Evolutionary conservation across 2,113 vertebrate genomes (phyloP).

Genomic region (Myocastor coypus): DNA sequence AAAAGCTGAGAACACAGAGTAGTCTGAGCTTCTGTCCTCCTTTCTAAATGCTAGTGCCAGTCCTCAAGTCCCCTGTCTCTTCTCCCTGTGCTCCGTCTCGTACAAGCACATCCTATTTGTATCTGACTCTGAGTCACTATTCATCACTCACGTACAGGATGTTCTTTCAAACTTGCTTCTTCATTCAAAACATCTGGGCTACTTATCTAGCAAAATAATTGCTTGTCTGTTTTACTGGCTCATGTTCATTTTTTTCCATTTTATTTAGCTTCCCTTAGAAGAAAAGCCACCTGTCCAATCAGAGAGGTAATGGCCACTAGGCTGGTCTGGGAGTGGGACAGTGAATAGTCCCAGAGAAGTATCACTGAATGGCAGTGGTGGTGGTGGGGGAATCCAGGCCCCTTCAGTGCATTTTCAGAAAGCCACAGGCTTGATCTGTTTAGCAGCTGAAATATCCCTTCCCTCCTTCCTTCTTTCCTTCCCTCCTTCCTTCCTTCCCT

Average conservation of each 20-base stretch:
- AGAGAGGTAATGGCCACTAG: background rate
- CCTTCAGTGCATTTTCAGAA: background rate
- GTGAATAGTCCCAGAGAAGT: background rate
- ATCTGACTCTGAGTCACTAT: background rate
- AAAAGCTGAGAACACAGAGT: background rate
- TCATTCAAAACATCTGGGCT: constrained; percentile 48
- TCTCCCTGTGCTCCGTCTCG: background rate
- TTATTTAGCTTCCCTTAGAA: constrained; percentile 12
- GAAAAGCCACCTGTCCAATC: background rate
- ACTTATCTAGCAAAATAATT: constrained; percentile 50
- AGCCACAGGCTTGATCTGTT: background rate
- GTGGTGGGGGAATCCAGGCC: background rate
- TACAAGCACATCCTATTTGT: constrained; percentile 47
- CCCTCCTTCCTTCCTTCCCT: background rate
- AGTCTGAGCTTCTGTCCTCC: background rate
- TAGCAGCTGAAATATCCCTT: background rate
- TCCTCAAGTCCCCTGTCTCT: background rate
- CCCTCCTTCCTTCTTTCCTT: background rate
- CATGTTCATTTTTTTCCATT: background rate
- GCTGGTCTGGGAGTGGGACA: background rate
- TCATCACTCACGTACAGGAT: background rate
- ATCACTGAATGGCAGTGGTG: background rate
- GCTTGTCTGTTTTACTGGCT: constrained; percentile 43
- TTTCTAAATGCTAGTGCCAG: background rate
- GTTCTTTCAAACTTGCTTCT: constrained; percentile 59